Evolutionary conservation across 1,140 invertebrate genomes (phyloP).

Genomic region (Drosophila trapezifrons): DNA sequence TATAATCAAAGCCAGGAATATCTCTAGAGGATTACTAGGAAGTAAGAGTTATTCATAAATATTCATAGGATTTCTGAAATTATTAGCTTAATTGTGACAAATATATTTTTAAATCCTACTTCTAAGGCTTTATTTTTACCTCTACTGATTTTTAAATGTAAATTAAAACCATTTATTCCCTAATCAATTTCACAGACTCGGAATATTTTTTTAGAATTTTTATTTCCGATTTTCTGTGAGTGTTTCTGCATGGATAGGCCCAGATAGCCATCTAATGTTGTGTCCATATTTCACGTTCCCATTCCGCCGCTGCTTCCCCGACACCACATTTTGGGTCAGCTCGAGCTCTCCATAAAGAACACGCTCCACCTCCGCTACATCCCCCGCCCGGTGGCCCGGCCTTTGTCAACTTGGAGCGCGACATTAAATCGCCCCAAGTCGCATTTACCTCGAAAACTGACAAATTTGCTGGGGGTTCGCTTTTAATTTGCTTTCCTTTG

Average conservation of each 20-base stretch:
- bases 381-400: conserved; percentile 7
- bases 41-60: background rate
- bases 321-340: conserved; percentile 42
- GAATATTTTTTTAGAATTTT: background rate
- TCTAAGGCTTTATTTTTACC: background rate
- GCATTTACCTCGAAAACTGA: conserved; percentile 35
- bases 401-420: conserved; percentile 36
- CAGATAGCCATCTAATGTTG: conserved; percentile 39
- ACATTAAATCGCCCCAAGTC: conserved; percentile 24
- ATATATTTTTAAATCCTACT: background rate
- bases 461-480: conserved; percentile 51
- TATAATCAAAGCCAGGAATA: background rate
- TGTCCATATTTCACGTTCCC: conserved; percentile 48
- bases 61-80: background rate
- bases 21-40: background rate
- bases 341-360: conserved; percentile 21
- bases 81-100: background rate
- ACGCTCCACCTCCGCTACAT: background rate
- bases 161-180: too few species aligned
- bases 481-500: conserved; percentile 57
- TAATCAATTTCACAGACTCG: too few species aligned
- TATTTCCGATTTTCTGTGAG: background rate
- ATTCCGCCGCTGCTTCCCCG: conserved; percentile 19
- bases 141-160: background rate
- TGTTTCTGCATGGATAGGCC: conserved; percentile 23